Conservation (phyloP, 2,113 vertebrate genomes). For the Azemiops feae region DNA sequence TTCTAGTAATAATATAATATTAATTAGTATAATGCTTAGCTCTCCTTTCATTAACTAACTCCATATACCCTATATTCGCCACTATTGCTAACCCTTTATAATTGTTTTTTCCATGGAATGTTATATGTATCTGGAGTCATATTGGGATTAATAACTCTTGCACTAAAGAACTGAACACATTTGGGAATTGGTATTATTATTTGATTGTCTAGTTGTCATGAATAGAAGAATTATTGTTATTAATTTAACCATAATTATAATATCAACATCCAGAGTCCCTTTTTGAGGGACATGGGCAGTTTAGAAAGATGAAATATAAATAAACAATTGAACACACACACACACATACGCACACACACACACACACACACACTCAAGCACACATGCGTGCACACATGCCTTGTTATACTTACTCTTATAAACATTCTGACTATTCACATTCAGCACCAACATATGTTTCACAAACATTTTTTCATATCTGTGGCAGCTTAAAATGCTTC, state of each 20-base stretch:
- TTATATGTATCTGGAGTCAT: background rate
- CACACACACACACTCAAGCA: no score
- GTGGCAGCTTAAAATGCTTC: slow-evolving; percentile 36
- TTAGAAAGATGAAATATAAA: no score
- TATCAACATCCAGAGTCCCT: background rate
- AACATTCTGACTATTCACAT: slow-evolving; percentile 24
- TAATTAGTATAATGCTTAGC: background rate
- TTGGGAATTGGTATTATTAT: background rate
- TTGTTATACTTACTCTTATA: slow-evolving; percentile 47
- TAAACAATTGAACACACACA: no score
- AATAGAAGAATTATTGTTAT: slow-evolving; percentile 28
- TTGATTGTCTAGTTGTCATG: background rate
- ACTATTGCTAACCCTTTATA: background rate
- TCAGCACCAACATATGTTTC: slow-evolving; percentile 27
- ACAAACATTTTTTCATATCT: slow-evolving; percentile 43
- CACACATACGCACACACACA: no score
- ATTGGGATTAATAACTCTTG: background rate
- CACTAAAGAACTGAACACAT: background rate
- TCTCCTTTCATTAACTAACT: background rate
- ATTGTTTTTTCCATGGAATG: background rate
- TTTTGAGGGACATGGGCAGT: no score
- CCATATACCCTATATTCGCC: background rate
- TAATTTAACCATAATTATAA: slow-evolving; percentile 39
- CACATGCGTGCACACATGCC: background rate
- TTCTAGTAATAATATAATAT: background rate